Evolutionary conservation across 2,113 vertebrate species (phyloP).

Genomic region (Eira barbara): DNA sequence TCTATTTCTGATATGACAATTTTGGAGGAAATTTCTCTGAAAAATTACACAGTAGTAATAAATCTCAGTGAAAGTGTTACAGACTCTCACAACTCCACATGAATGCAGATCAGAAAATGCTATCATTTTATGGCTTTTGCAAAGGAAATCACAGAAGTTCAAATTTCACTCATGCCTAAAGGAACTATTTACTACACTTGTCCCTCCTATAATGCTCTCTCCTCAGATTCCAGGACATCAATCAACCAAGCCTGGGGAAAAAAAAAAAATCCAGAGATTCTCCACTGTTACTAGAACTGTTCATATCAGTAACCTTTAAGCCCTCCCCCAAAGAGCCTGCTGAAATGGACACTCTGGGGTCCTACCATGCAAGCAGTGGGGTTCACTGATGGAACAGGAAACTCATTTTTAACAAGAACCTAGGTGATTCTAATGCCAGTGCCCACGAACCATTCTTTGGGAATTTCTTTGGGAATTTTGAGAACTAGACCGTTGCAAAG

Average conservation of each 20-base stretch:
- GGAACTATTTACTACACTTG: neutral
- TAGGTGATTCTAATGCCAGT: neutral
- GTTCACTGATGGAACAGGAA: neutral
- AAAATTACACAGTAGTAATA: neutral
- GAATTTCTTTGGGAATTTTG: neutral
- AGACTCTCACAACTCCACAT: neutral
- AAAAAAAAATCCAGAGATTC: neutral
- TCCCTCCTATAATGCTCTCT: neutral
- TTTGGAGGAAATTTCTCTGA: neutral
- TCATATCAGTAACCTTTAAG: neutral
- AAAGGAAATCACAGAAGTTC: neutral
- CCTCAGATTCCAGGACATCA: neutral
- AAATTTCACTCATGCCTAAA: neutral
- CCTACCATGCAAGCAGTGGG: neutral
- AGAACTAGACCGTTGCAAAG: neutral
- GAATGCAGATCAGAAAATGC: neutral
- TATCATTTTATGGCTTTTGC: neutral
- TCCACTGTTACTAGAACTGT: neutral
- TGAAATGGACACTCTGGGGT: neutral
- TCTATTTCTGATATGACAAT: neutral
- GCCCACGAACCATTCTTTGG: neutral
- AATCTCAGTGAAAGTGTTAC: neutral
- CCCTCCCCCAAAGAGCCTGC: neutral
- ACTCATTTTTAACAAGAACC: neutral
- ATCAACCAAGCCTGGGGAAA: neutral